These are phyloP conservation scores for Naso thynnoides DNA, from an alignment of 2,797 vertebrate species.

Conservation along the genomic window DNA sequence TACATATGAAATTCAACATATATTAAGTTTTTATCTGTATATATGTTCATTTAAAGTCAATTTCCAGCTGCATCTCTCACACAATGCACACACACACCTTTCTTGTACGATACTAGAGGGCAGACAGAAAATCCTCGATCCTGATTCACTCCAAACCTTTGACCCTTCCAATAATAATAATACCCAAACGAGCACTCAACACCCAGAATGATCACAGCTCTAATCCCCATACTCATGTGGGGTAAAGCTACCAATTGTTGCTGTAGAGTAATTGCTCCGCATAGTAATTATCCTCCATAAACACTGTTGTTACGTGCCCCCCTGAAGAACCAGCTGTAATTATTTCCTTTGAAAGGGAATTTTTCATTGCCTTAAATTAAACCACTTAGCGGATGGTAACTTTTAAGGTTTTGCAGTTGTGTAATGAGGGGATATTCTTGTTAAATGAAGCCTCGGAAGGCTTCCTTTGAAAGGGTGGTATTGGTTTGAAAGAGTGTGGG, in stretches of 20 bases:
- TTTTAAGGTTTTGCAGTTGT: constrained; percentile 69
- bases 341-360: constrained; percentile 77
- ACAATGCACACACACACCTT: background rate
- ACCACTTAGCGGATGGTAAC: constrained; percentile 68
- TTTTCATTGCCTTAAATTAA: constrained; percentile 73
- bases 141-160: constrained; percentile 36
- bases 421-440: constrained; percentile 67
- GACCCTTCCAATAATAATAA: constrained; percentile 61
- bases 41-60: background rate
- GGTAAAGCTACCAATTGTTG: constrained; percentile 74
- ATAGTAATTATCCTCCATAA: constrained; percentile 77
- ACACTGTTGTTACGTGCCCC: constrained; percentile 68
- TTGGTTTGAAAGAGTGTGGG: constrained; percentile 33
- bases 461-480: constrained; percentile 41
- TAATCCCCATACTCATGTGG: constrained; percentile 64
- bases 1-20: background rate
- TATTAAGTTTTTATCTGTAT: background rate
- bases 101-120: background rate
- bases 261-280: constrained; percentile 71
- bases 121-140: constrained; percentile 26
- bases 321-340: constrained; percentile 73
- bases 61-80: background rate
- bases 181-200: constrained; percentile 53
- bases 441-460: constrained; percentile 57
- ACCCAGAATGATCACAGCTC: constrained; percentile 61